Evolutionary conservation across 2,888 invertebrate species (phyloP).

Genomic region (Ichneumon xanthorius): DNA sequence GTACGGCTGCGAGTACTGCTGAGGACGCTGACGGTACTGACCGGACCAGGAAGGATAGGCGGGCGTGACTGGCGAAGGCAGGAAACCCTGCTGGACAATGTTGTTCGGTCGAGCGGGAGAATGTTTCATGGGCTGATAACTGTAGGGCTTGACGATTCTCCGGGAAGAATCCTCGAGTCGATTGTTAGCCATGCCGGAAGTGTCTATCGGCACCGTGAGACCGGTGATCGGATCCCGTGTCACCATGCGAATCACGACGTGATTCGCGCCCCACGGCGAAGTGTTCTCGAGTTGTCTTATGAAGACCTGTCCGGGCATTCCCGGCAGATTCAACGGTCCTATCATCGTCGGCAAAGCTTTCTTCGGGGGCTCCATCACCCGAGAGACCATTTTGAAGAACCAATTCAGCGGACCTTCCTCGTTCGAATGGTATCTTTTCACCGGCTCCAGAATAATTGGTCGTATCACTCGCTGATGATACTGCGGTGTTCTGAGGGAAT

Average conservation of each 20-base stretch:
- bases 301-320: slow-evolving; percentile 75
- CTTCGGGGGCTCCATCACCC: slow-evolving; percentile 64
- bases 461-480: slow-evolving; percentile 66
- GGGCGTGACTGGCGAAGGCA: slow-evolving; percentile 15
- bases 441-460: slow-evolving; percentile 73
- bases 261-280: slow-evolving; percentile 68
- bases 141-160: slow-evolving; percentile 9
- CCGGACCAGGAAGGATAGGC: slow-evolving; percentile 42
- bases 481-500: slow-evolving; percentile 34
- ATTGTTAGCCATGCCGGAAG: not conserved
- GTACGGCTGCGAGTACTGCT: slow-evolving; percentile 17
- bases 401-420: slow-evolving; percentile 71
- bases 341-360: slow-evolving; percentile 68
- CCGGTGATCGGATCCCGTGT: slow-evolving; percentile 52
- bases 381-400: slow-evolving; percentile 67
- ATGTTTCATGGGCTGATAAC: slow-evolving; percentile 13
- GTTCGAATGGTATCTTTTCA: slow-evolving; percentile 67
- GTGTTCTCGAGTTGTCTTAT: slow-evolving; percentile 72
- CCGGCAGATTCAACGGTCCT: slow-evolving; percentile 77
- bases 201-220: slow-evolving; percentile 13
- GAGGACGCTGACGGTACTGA: slow-evolving; percentile 38
- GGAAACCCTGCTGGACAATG: slow-evolving; percentile 19
- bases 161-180: slow-evolving; percentile 34
- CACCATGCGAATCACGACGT: slow-evolving; percentile 74
- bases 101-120: slow-evolving; percentile 8